Conservation (phyloP, 2,113 vertebrate species). For the Piprites chloris region DNA sequence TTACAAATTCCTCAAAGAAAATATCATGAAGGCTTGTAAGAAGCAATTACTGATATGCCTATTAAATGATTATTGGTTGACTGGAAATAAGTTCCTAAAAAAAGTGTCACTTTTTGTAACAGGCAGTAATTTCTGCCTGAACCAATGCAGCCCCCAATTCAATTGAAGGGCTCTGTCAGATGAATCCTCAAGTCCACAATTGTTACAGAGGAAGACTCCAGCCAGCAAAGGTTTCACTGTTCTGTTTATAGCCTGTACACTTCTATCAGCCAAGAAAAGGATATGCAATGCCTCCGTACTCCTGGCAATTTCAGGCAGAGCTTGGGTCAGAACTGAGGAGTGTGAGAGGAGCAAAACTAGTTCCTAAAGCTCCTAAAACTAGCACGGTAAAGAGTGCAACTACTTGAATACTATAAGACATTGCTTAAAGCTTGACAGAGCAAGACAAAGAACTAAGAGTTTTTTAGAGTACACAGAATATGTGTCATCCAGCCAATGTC, state of each 20-base stretch:
- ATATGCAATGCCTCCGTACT: background rate
- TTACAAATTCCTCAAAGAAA: background rate
- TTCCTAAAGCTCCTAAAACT: too few species aligned
- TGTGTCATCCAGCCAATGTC: background rate
- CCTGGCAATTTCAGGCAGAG: background rate
- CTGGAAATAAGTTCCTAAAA: background rate
- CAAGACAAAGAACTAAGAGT: background rate
- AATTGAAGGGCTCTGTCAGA: fast-evolving
- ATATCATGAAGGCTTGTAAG: background rate
- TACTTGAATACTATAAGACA: background rate
- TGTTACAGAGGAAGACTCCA: background rate
- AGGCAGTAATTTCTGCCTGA: background rate
- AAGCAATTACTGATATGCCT: background rate
- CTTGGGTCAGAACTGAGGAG: background rate
- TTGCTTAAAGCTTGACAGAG: background rate
- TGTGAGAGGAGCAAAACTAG: background rate
- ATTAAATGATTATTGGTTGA: background rate
- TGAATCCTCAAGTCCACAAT: fast-evolving
- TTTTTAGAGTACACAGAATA: too few species aligned
- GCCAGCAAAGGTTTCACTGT: background rate
- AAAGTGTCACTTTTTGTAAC: background rate
- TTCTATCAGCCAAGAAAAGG: background rate
- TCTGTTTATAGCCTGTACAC: fast-evolving
- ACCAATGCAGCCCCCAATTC: background rate
- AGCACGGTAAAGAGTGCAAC: background rate